Percentiles rank a stretch among this genome's conserved stretches.
phyloP scores from a whole-genome alignment of 2,888 invertebrate species.

The Unio delphinus region DNA sequence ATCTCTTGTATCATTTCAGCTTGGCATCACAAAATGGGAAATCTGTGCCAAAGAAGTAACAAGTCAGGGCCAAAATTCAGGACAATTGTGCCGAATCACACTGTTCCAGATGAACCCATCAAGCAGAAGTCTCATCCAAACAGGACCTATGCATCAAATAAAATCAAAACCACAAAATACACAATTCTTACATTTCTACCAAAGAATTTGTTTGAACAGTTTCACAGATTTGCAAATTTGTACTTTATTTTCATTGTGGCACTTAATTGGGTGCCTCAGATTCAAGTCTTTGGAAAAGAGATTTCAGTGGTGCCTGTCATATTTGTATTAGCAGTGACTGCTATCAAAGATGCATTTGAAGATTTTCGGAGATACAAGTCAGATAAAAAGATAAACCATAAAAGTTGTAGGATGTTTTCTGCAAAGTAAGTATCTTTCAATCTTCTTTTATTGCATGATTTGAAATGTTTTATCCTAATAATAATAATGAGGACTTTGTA shows the following conservation, averaged over 20 bases:
- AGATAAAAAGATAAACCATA: conserved; percentile 94
- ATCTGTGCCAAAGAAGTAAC: conserved; percentile 41
- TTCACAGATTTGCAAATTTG: conserved; percentile 96
- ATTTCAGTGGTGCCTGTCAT: conserved; percentile 94
- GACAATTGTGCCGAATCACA: conserved; percentile 54
- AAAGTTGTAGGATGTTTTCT: conserved; percentile 89
- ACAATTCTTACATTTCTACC: conserved; percentile 94
- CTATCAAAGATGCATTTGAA: conserved; percentile 94
- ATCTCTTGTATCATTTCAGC: too few relatives aligned
- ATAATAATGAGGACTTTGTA: too few relatives aligned
- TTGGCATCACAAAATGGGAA: conserved; percentile 44
- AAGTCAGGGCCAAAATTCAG: conserved; percentile 47
- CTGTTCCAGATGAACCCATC: conserved; percentile 29
- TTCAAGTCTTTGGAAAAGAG: conserved; percentile 92
- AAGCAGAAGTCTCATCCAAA: conserved; percentile 55
- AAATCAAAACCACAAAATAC: conserved; percentile 78
- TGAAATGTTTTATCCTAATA: not conserved
- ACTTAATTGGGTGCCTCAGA: conserved; percentile 93
- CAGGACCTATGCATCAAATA: conserved; percentile 47
- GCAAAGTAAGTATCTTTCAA: conserved; percentile 79
- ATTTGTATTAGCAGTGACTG: conserved; percentile 94
- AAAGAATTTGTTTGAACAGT: conserved; percentile 96
- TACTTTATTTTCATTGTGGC: conserved; percentile 97
- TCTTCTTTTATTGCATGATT: not conserved
- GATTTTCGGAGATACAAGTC: conserved; percentile 90